phyloP scores from a whole-genome alignment of 2,113 vertebrate species.

The Verasper variegatus region DNA sequence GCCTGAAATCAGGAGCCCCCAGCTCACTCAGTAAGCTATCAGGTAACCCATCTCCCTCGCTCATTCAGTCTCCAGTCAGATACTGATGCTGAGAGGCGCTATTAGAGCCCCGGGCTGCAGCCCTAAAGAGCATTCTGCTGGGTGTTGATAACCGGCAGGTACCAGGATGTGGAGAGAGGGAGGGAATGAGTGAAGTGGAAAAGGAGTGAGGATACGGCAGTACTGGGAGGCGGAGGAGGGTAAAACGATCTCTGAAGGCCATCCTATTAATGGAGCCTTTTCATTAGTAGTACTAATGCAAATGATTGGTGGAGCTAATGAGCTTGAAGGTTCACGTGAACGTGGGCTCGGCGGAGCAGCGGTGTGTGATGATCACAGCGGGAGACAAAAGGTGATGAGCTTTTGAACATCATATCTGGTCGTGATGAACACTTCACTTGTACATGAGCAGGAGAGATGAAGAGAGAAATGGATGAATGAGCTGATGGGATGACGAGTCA shows the following conservation, averaged over 20 bases:
- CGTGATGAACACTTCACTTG: slow-evolving; percentile 62
- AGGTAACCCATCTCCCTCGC: slow-evolving; percentile 62
- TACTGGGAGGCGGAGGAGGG: slow-evolving; percentile 58
- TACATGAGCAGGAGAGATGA: slow-evolving; percentile 20
- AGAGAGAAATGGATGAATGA: slow-evolving; percentile 56
- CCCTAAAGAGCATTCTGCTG: slow-evolving; percentile 60
- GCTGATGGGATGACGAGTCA: slow-evolving; percentile 60
- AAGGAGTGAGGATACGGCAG: slow-evolving; percentile 41
- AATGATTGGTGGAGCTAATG: slow-evolving; percentile 75
- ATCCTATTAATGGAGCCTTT: slow-evolving; percentile 78
- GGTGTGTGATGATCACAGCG: slow-evolving; percentile 57
- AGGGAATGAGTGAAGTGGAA: slow-evolving; percentile 8
- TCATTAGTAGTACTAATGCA: slow-evolving; percentile 76
- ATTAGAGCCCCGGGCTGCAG: slow-evolving; percentile 48
- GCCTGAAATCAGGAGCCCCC: slow-evolving; percentile 58
- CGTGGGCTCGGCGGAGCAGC: slow-evolving; percentile 50
- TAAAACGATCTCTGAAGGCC: slow-evolving; percentile 81
- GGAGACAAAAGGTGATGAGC: slow-evolving; percentile 62
- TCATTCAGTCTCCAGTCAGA: slow-evolving; percentile 62
- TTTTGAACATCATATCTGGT: slow-evolving; percentile 49
- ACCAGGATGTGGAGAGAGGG: slow-evolving; percentile 32
- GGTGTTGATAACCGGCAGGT: slow-evolving; percentile 67
- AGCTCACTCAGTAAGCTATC: slow-evolving; percentile 72
- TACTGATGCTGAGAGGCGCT: slow-evolving; percentile 65
- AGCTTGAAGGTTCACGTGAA: slow-evolving; percentile 65